Evolutionary conservation across 2,113 vertebrate genomes (phyloP), one percentile per base, ranked within the genome.

Genomic region (Plestiodon gilberti): DNA sequence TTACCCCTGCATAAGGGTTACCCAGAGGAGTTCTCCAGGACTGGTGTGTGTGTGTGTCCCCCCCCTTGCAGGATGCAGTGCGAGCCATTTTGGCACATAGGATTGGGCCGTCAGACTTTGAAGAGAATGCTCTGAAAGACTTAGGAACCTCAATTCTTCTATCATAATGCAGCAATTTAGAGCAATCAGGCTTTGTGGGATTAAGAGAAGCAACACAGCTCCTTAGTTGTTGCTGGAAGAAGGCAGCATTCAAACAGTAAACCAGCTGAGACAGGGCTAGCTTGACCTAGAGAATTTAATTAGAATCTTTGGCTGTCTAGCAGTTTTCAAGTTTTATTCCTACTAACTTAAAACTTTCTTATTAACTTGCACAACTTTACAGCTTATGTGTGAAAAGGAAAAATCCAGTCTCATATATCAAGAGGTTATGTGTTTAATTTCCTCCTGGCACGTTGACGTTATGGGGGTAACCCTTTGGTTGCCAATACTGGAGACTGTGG

Each of bases 401-500:
- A 95, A 92, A 92, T 74, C 84, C 0, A 0, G 88, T 81, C 88
- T 83, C 84, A 93, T 89, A 92, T 91, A 89, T 90, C 92, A 93
- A 92, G 90, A 92, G 90, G 84, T 84, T 91, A 89, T 67, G 77
- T 92, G 77, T 92, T 92, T 89, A 86, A 91, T 95, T 94, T 95
- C 92, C 84, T 92, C 87, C 59, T 81, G 79, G 86, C 20, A 6
- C 76, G 91, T 80, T 95, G 92, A 91, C 93, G 89, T 94, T 95
- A 88, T 84, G 88, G 83, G 33, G 80, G 59, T 89, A 93, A 93
- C 87, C 69, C 89, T 93, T 92, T 65, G 85, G 43, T 74, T 89
- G n/a, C 83, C 35, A 2, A 48, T 8, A 86, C 89, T 76, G 0
- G 0, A 15, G 33, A 18, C 48, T 91, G 70, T 25, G 61, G 25